Base-by-base conservation (phyloP, 2,888 invertebrate species). In the Julus scanicus region DNA sequence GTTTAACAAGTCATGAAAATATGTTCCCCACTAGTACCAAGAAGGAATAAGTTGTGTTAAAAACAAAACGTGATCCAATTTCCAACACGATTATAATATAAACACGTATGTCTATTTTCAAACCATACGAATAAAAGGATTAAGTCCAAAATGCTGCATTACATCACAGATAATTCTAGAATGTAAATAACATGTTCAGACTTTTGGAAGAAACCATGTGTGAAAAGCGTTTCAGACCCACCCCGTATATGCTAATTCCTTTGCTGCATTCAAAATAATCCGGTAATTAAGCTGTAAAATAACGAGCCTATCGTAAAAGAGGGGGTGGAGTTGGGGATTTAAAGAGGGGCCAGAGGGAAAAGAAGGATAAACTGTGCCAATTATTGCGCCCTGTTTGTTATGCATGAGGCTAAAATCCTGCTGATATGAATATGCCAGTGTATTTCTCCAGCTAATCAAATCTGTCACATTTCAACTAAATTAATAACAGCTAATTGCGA, bases 161-260 rank as follows among this genome's bases (percentile, higher is more conserved):
- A 49, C 13, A 49, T 49, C 13, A 49, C 49, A 49, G 49, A 49
- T 49, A 29, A 29, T 29, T 29, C 29, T 29, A 29, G 0, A 29
- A 29, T 29, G 29, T 29, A 29, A 29, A 29, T 29, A 29, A 29
- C 29, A 29, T 29, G 29, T 29, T 29, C 29, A 29, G 29, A 29
- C 29, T 29, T 29, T 1, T 1, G 29, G 29, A 29, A 29, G 29
- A 29, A 29, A 29, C 29, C 29, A 29, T 29, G 29, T 29, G 29
- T 29, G 29, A 29, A 29, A 29, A 29, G 29, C 29, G 29, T 29
- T 29, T 29, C 49, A 49, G 49, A 11, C 9, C 11, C 53, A 53
- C 57, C n/a, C 57, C n/a, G 57, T 57, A 57, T 57, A 57, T 57
- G 57, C 57, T n/a, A 57, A 57, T 57, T 29, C 57, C 57, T n/a